Percentiles rank a stretch among this genome's conserved stretches.
Conservation (phyloP, 2,797 vertebrate genomes). For the Delichon dasypus region DNA sequence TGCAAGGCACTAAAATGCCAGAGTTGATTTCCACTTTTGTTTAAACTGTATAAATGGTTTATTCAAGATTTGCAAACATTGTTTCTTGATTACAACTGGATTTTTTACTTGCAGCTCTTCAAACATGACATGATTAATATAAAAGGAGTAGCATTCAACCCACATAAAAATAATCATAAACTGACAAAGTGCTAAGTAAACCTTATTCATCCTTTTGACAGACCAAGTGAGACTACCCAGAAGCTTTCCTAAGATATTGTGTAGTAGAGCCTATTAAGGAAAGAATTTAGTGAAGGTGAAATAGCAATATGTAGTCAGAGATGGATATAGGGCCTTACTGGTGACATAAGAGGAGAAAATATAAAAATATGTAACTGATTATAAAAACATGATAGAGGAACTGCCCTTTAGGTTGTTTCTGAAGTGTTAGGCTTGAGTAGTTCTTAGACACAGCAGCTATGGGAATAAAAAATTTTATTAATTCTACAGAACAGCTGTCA, state of each 20-base stretch:
- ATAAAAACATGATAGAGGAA: not conserved
- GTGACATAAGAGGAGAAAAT: not conserved
- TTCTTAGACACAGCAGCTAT: not conserved
- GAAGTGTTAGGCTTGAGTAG: not conserved
- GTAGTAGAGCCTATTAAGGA: not conserved
- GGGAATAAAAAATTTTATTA: not conserved
- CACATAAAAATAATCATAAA: not conserved
- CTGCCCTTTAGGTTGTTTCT: not conserved
- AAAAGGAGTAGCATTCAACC: not conserved
- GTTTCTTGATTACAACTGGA: not conserved
- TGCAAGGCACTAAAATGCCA: not conserved
- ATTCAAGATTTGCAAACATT: not conserved
- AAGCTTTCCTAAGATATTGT: not conserved
- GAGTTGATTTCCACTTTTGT: not conserved
- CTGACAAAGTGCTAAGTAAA: not conserved
- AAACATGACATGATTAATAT: not conserved
- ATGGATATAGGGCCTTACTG: not conserved
- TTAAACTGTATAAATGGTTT: not conserved
- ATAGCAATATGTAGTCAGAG: not conserved
- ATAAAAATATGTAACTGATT: not conserved
- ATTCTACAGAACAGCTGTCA: not conserved
- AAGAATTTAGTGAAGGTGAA: not conserved
- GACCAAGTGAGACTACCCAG: not conserved
- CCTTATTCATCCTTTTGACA: not conserved
- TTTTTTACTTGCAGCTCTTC: constrained; percentile 16